phyloP scores from a whole-genome alignment of 2,888 invertebrate species.

The Leucophenga montana region DNA sequence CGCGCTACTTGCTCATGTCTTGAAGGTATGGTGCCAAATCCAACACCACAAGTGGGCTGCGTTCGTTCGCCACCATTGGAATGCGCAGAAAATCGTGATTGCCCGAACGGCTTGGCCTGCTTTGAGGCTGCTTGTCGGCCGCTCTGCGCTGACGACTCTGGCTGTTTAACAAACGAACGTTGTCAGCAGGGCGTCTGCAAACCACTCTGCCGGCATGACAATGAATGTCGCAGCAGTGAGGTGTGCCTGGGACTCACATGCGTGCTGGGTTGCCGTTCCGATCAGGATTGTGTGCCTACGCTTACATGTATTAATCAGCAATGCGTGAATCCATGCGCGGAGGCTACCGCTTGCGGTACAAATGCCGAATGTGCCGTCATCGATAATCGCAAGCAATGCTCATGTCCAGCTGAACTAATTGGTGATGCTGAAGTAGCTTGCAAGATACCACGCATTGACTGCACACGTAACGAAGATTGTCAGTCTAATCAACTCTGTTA shows the following conservation, averaged over 20 bases:
- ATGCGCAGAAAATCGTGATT: conserved; percentile 86
- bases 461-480: conserved; percentile 81
- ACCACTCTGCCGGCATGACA: conserved; percentile 86
- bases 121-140: conserved; percentile 83
- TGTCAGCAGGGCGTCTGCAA: conserved; percentile 83
- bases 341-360: conserved; percentile 86
- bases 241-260: conserved; percentile 89
- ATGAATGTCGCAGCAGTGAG: conserved; percentile 90
- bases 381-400: conserved; percentile 83
- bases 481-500: conserved; percentile 82
- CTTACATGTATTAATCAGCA: conserved; percentile 85
- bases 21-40: conserved; percentile 87
- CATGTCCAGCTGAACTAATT: conserved; percentile 80
- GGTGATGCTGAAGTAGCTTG: conserved; percentile 86
- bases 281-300: conserved; percentile 82
- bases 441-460: conserved; percentile 79
- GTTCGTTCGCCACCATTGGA: conserved; percentile 83
- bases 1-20: conserved; percentile 87
- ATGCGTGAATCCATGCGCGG: conserved; percentile 84
- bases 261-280: conserved; percentile 85
- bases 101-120: conserved; percentile 81
- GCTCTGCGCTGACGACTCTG: conserved; percentile 82
- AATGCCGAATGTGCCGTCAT: conserved; percentile 83
- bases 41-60: conserved; percentile 90
- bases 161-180: conserved; percentile 86